phyloP scores from a whole-genome alignment of 2,113 vertebrate species.

The Procavia capensis region DNA sequence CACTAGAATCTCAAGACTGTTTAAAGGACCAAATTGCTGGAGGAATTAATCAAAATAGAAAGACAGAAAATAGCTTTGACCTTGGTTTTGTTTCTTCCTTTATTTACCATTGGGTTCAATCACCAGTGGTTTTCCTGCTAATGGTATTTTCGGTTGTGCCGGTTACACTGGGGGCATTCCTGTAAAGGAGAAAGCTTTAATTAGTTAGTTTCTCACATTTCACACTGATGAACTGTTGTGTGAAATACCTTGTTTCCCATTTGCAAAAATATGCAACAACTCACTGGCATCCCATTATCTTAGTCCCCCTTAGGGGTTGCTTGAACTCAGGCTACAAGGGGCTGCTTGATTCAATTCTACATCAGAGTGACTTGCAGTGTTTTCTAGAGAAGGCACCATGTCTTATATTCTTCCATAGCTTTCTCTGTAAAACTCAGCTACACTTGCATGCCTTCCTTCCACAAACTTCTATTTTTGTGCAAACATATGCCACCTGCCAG shows the following conservation, averaged over 20 bases:
- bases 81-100: neutral
- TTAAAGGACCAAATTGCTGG: neutral
- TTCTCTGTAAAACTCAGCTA: neutral
- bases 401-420: neutral
- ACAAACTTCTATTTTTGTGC: neutral
- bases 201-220: no score
- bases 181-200: neutral
- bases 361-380: neutral
- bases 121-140: neutral
- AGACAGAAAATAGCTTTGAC: neutral
- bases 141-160: no score
- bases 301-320: neutral
- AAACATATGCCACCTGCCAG: no score
- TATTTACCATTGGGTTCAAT: no score
- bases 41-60: neutral
- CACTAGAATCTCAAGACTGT: neutral
- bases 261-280: neutral
- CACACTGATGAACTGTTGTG: neutral
- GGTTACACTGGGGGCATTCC: rapidly evolving
- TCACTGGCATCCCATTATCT: neutral
- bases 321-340: neutral
- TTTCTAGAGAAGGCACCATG: neutral
- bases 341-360: neutral
- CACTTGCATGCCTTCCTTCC: rapidly evolving
- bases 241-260: neutral